Evolutionary conservation across 2,888 invertebrate species (phyloP), one percentile per base, ranked within the genome.

Genomic region (Hirtodrosophila histrioides): DNA sequence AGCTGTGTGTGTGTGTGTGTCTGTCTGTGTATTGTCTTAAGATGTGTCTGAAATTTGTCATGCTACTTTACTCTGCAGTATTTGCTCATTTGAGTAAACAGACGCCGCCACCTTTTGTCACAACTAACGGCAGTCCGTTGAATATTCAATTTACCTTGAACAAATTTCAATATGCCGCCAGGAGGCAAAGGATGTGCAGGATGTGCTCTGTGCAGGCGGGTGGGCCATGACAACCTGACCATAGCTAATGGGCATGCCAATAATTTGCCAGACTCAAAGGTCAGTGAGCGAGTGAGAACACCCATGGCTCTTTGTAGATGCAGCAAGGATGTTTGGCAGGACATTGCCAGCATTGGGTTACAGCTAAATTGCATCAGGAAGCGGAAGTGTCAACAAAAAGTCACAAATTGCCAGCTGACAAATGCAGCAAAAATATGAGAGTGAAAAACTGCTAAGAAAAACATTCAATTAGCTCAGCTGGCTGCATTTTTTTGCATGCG

Each of bases 321-420:
- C 46, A 11, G 43, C n/a, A 39, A 78, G 75, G 70, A 78, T 78
- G 70, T 71, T 70, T 78, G 70, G 12, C 44, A 55, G 65, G 57
- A 53, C 50, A 57, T 44, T 39, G 67, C 58, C 75, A 63, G 69
- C 78, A 50, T 76, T 72, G 69, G 75, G 75, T 78, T 75, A 67
- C 71, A 67, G 68, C 74, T 73, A 73, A 75, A 78, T 75, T 79
- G 79, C 73, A 72, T 60, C 69, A 69, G 67, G 60, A 56, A 67
- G 37, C 78, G 76, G 76, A 77, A 77, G 69, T 74, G 73, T 37
- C 50, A 48, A 46, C 58, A 68, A 67, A 69, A 75, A 68, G 53
- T 61, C 60, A 43, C 24, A 39, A 27, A 33, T 33, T 41, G 62
- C 54, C 78, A 78, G 75, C 78, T 78, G 78, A 69, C 37, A 75